Base-by-base conservation (phyloP, 2,888 invertebrate species). In the Agrochola lychnidis region DNA sequence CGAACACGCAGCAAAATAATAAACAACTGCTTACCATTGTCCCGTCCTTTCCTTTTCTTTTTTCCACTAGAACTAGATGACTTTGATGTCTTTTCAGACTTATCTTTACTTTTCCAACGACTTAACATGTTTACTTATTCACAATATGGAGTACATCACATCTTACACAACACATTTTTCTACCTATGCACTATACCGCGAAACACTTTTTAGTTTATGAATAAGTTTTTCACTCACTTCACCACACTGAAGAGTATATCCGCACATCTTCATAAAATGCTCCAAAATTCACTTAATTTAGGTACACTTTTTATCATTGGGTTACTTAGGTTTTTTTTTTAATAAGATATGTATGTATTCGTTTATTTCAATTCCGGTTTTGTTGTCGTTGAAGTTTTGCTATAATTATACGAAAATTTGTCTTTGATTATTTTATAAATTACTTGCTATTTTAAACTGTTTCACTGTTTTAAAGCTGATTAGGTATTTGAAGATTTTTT, bases 61-160 rank as follows among this genome's bases (percentile, higher is more conserved):
- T 98, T 98, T 78, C 98, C 97, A 78, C 97, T 97, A 67, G 97
- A 96, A 81, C 91, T 93, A 14, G 95, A 94, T 61, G 95, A 95
- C 90, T 97, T 97, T 82, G 97, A 96, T 90, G 97, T 97, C 95
- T 98, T 98, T 91, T 98, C 97, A 86, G 98, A 97, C 95, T 98
- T 98, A 95, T 98, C 98, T 97, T 98, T 98, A 93, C 98, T 98
- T 94, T 98, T 98, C 98, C 98, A 98, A 91, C 98, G 98, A 91
- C 98, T 98, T 94, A 98, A 97, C 98, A 98, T 98, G 94, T 84
- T 92, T 82, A 87, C 76, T 82, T 87, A 81, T 86, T 87, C 78
- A 82, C 79, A 73, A 75, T 83, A 85, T 78, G 76, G 36, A 68
- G 45, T 84, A 81, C 81, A 66, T 80, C 87, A 82, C 85, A 78